Base-by-base conservation (phyloP, 1,140 invertebrate genomes). In the Hetaerina americana region DNA sequence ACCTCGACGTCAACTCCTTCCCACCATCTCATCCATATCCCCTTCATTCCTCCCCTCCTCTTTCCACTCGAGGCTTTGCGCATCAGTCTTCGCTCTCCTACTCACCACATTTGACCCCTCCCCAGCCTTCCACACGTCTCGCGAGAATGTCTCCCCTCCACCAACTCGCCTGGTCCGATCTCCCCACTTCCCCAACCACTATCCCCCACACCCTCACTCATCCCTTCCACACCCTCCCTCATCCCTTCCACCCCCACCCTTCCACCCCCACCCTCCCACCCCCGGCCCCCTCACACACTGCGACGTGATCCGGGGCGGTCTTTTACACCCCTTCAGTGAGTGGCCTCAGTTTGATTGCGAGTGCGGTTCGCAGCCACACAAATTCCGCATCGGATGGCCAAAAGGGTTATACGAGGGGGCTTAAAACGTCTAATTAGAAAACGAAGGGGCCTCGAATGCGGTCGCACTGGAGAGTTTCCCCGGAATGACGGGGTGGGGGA, bases 381-480 rank as follows among this genome's bases (percentile, higher is more conserved):
- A 57, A 57, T 57, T 57, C 40, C 40, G 40, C 40, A 57, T 57
- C 40, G 40, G 40, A 57, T 57, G 40, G 40, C 40, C 40, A 10
- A 57, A 57, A 57, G 40, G 40, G 40, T n/a, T n/a, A n/a, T 10
- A 57, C 40, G 22, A 57, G 40, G 22, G 40, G 40, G 40, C 40
- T 57, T 57, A 57, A 57, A 57, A 57, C 40, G 40, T 57, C 40
- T 57, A 57, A 57, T 57, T 57, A 57, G 40, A 57, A 57, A 57
- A 57, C 2, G 40, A 57, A n/a, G n/a, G 40, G 40, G 2, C 2
- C 40, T 57, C 40, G 2, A 57, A 57, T 57, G 40, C 40, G 40
- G 40, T 57, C 40, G 22, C 40, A n/a, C 22, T 57, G 40, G 40
- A n/a, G n/a, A 57, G 40, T 57, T 57, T 12, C 40, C 22, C 40